Conservation (phyloP, 2,113 vertebrate genomes). For the Antennarius striatus region DNA sequence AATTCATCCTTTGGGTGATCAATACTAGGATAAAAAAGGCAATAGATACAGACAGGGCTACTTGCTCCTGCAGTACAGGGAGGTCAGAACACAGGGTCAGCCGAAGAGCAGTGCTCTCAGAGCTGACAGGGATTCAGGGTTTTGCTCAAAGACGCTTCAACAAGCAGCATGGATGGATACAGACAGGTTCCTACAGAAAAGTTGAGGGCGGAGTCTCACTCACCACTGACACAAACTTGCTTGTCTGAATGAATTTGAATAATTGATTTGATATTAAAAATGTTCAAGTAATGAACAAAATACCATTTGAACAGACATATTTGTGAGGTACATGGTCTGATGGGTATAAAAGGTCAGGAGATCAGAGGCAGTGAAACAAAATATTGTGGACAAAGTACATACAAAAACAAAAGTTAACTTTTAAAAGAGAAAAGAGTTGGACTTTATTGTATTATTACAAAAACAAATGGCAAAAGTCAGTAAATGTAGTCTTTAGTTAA, state of each 20-base stretch:
- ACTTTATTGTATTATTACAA: not conserved
- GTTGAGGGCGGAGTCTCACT: conserved; percentile 11
- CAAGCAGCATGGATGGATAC: not conserved
- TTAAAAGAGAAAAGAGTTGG: not conserved
- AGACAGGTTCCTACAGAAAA: not conserved
- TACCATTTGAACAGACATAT: not conserved
- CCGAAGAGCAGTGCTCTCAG: conserved; percentile 5
- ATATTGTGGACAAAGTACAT: not conserved
- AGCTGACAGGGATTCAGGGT: conserved; percentile 36
- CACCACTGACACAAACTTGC: no score
- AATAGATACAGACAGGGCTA: conserved; percentile 24
- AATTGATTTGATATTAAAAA: not conserved
- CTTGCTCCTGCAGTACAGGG: conserved; percentile 15
- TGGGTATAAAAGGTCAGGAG: not conserved
- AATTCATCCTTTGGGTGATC: conserved; percentile 60
- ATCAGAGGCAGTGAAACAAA: not conserved
- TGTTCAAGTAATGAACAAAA: conserved; percentile 1
- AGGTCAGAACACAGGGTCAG: conserved; percentile 64
- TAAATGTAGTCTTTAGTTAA: not conserved
- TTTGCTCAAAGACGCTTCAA: conserved; percentile 61
- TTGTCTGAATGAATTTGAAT: conserved; percentile 10
- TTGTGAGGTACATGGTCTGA: conserved; percentile 23
- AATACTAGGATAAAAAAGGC: conserved; percentile 30
- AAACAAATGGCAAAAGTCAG: not conserved
- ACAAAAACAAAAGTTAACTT: not conserved